Conservation (phyloP, 2,888 invertebrate species). For the Idaea straminata region DNA sequence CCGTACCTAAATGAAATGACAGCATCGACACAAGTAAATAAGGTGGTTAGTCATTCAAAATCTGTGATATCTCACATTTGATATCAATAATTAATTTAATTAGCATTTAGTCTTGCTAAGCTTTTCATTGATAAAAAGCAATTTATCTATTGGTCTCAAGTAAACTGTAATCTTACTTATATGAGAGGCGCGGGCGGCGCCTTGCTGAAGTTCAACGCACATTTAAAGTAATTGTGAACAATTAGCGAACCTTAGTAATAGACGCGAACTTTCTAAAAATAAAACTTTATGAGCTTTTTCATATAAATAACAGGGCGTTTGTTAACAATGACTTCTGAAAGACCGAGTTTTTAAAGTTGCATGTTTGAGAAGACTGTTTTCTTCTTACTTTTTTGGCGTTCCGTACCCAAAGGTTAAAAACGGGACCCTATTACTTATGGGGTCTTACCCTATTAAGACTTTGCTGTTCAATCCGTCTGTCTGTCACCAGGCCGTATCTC, state of each 20-base stretch:
- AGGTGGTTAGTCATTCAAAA: not conserved
- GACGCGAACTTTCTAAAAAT: conserved; percentile 70
- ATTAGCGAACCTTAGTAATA: conserved; percentile 67
- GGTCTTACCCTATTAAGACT: no score
- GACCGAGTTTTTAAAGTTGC: not conserved
- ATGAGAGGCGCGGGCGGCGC: conserved; percentile 11
- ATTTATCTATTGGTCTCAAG: conserved; percentile 42
- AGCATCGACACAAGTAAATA: not conserved
- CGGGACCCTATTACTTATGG: no score
- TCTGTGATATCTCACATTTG: not conserved
- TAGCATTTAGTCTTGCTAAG: conserved; percentile 14
- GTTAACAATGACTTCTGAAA: not conserved
- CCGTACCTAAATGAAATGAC: not conserved
- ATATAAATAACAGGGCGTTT: not conserved
- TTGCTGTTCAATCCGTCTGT: no score
- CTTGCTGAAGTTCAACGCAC: conserved; percentile 70
- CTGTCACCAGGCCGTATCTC: no score
- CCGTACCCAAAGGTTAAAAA: no score
- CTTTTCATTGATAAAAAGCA: conserved; percentile 44
- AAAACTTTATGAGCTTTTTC: conserved; percentile 28
- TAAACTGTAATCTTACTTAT: conserved; percentile 37
- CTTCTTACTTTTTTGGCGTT: no score
- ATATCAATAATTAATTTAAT: conserved; percentile 15
- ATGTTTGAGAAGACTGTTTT: no score
- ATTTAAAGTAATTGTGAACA: conserved; percentile 72